Evolutionary conservation across 2,113 vertebrate genomes (phyloP), one percentile per base, ranked within the genome.

Genomic region (Eubucco bourcierii): DNA sequence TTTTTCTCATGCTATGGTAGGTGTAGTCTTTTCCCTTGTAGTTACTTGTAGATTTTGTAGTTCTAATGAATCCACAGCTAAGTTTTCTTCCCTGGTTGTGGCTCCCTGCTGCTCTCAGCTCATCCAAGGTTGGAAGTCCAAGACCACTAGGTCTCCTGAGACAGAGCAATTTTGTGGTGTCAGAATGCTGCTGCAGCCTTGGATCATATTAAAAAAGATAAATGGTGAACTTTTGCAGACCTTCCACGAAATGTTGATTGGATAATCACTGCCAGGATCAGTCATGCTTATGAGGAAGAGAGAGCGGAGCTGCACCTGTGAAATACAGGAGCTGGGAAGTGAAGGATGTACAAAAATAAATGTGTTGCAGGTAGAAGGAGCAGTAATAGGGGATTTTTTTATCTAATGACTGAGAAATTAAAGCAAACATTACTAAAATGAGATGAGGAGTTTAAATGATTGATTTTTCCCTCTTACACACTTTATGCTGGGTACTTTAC

Each of bases 231-330:
- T 5, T 59, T 10, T 46, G 6, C 29, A 79, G 15, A 7, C 5
- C 9, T 46, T 72, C 39, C 78, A 33, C 41, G 74, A 55, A 75
- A 63, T 8, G 8, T 6, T 3, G 18, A 11, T 39, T 18, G n/a
- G 28, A 7, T 58, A 20, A 53, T 59, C 24, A 29, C 24, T 46
- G 5, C 37, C 37, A 31, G 46, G 31, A 37, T 14, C 1, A 8
- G 5, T 6, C 24, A 18, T 0, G 0, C 6, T 72, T 15, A 3
- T 6, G 25, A 56, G 18, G 12, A 4, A 52, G 7, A 21, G 24
- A 67, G 7, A 66, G 1, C 23, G 65, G 33, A 80, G 20, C 6
- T 61, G 23, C 5, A 5, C 15, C 15, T 29, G 4, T 9, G 31
- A 84, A n/a, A 27, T 24, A 39, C 13, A 41, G 53, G 37, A 71